These are phyloP conservation scores for Hirudinaria manillensis DNA, from an alignment of 2,888 invertebrate genomes.

Conservation along the genomic window DNA sequence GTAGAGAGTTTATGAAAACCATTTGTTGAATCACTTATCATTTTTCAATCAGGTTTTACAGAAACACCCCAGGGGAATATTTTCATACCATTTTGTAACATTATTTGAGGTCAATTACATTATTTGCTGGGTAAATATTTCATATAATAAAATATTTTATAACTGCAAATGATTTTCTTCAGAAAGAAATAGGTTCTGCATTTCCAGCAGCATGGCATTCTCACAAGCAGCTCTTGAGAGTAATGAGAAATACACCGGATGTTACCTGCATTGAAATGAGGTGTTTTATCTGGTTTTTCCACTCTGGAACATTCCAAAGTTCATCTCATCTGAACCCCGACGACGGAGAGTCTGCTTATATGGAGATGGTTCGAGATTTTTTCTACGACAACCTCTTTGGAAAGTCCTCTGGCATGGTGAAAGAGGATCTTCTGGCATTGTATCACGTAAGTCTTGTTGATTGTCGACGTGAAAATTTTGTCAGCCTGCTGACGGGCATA, in stretches of 20 bases:
- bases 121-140: neutral
- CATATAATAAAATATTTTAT: no score
- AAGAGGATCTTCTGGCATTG: neutral
- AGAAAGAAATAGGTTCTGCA: neutral
- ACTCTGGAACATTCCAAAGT: neutral
- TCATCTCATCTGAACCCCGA: neutral
- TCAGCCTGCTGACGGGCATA: no score
- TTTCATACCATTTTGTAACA: neutral
- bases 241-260: neutral
- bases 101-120: neutral
- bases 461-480: neutral
- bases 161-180: neutral
- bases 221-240: neutral
- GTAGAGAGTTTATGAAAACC: neutral
- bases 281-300: neutral
- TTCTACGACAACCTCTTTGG: constrained; percentile 16
- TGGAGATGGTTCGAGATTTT: neutral
- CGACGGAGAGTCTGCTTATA: neutral
- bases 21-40: neutral
- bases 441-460: neutral
- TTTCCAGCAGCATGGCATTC: neutral
- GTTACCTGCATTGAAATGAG: neutral
- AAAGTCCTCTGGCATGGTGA: neutral
- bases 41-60: constrained; percentile 9
- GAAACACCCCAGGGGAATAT: neutral